Percentiles rank a stretch among this genome's conserved stretches.
These are phyloP conservation scores for Hemiscyllium ocellatum DNA, from an alignment of 2,113 vertebrate genomes.

Conservation along the genomic window DNA sequence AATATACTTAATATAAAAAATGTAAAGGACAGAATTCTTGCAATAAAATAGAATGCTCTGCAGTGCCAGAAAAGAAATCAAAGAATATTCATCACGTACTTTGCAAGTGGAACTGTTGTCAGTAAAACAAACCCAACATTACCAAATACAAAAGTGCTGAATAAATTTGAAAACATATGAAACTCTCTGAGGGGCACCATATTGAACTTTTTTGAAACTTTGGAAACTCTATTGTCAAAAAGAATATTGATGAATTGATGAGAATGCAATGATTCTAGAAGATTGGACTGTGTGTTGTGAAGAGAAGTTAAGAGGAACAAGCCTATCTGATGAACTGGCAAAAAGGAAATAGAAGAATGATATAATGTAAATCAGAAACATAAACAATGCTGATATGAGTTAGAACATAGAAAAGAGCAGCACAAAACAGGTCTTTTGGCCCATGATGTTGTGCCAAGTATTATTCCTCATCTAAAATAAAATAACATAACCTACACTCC, in stretches of 20 bases:
- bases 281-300: not conserved
- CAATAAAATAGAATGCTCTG: not conserved
- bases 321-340: no score
- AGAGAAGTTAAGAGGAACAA: not conserved
- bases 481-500: no score
- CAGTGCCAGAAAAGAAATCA: not conserved
- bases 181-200: not conserved
- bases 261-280: not conserved
- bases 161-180: not conserved
- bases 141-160: not conserved
- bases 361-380: not conserved
- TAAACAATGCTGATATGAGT: not conserved
- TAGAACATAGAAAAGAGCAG: no score
- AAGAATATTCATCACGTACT: not conserved
- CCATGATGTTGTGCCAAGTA: no score
- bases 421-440: no score
- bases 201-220: not conserved
- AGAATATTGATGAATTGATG: not conserved
- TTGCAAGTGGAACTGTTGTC: not conserved
- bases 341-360: not conserved
- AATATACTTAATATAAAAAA: not conserved
- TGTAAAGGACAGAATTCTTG: not conserved
- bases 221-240: not conserved
- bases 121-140: not conserved
- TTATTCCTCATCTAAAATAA: no score